Base-by-base conservation (phyloP, 2,113 vertebrate species). In the Aptenodytes patagonicus region DNA sequence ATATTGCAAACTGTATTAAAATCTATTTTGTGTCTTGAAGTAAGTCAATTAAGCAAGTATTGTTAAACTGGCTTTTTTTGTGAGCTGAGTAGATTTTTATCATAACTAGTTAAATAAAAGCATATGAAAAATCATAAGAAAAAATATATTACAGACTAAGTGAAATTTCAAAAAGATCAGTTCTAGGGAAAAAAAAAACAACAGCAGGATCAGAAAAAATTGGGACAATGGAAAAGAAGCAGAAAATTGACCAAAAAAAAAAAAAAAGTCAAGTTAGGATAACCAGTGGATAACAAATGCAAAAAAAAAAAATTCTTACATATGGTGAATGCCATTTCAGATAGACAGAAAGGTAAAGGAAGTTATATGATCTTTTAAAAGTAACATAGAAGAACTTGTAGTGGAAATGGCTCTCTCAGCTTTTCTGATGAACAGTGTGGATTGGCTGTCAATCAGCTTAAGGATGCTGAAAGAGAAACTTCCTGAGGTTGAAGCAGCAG, bases 281-380 rank as follows among this genome's bases (percentile, higher is more conserved):
- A 69, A 86, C 21, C 6, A 22, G 32, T 25, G 26, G 54, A 64
- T 80, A 91, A 44, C 7, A 91, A 80, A 51, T 54, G 46, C 6
- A 20, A 52, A 80, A 84, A 36, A 36, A 36, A 62, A 80, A n/a
- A 62, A 13, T 2, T 52, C 32, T 47, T 49, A 55, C 60, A 77
- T 32, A 47, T 1, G 4, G 12, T 28, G 42, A 92, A 64, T 81
- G 21, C 8, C 11, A 36, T 87, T 95, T 92, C 77, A 87, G 66
- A 32, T 81, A 36, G 17, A 87, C 64, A 36, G 17, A 87, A 79
- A n/a, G 10, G 46, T 77, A 66, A 92, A 83, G 49, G 28, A 79
- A 87, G 8, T 58, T 66, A 87, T 82, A 51, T 90, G 69, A 69
- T 94, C 54, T 72, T 96, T 93, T 75, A 49, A 86, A 94, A 90